Evolutionary conservation across 2,797 vertebrate genomes (phyloP).

Genomic region (Leuciscus waleckii): DNA sequence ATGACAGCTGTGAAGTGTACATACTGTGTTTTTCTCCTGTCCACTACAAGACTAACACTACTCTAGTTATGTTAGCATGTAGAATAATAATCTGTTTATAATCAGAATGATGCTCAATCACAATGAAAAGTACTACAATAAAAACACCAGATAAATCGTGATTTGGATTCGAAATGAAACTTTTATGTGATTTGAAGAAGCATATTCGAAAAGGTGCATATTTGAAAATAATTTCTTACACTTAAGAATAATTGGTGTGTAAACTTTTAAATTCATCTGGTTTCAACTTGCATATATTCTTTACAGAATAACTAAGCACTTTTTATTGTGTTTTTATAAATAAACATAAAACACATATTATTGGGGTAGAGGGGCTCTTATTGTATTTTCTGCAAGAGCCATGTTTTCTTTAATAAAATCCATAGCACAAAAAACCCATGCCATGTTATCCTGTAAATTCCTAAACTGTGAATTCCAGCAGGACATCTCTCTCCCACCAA

Average conservation of each 20-base stretch:
- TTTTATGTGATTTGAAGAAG: not conserved
- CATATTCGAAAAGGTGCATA: not conserved
- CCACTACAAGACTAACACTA: not conserved
- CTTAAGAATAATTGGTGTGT: not conserved
- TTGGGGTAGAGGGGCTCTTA: not conserved
- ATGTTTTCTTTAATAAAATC: not conserved
- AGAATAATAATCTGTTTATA: not conserved
- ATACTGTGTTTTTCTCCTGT: conserved; percentile 12
- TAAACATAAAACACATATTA: not conserved
- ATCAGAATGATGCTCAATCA: conserved; percentile 1
- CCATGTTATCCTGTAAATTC: not conserved
- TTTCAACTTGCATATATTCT: not conserved
- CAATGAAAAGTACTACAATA: not conserved
- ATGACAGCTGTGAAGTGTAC: conserved; percentile 13
- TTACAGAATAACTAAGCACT: not conserved
- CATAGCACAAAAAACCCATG: not conserved
- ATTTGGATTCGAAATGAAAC: not conserved
- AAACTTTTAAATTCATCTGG: not conserved
- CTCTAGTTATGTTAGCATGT: not conserved
- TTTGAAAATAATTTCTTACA: not conserved
- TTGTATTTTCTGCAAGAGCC: not conserved
- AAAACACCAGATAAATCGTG: not conserved
- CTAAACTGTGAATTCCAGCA: not conserved
- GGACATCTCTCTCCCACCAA: not conserved
- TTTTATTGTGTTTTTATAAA: not conserved